Percentiles rank a stretch among this genome's conserved stretches.
phyloP scores from a whole-genome alignment of 23 tunicate species.

The Halocynthia roretzi region DNA sequence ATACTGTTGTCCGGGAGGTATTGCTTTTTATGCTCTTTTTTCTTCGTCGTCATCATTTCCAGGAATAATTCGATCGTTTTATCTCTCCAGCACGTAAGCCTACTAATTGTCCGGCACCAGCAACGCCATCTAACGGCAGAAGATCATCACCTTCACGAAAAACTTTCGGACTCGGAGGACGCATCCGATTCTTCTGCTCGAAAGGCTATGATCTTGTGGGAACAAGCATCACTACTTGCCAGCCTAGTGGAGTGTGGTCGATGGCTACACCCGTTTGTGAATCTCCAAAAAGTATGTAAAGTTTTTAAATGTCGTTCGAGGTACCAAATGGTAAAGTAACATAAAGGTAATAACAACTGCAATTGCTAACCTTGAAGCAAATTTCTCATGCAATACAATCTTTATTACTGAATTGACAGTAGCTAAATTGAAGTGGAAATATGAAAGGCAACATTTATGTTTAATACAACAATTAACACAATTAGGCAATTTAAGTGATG shows the following conservation, averaged over 20 bases:
- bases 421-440: no score
- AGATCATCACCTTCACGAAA: background rate
- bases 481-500: no score
- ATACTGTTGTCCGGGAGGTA: conserved; percentile 14
- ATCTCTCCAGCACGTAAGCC: background rate
- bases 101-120: background rate
- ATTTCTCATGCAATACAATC: no score
- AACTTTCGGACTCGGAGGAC: background rate
- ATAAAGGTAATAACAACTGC: no score
- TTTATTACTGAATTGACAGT: no score
- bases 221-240: background rate
- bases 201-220: background rate
- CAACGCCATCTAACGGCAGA: background rate
- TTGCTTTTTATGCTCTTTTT: background rate
- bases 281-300: no score
- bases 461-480: no score
- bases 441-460: no score
- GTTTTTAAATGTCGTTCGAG: no score
- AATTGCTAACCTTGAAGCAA: no score
- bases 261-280: background rate
- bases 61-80: background rate
- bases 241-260: background rate
- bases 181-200: background rate
- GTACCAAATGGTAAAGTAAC: no score
- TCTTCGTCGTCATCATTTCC: background rate